Evolutionary conservation across 2,113 vertebrate genomes (phyloP).

Genomic region (Setophaga petechia): DNA sequence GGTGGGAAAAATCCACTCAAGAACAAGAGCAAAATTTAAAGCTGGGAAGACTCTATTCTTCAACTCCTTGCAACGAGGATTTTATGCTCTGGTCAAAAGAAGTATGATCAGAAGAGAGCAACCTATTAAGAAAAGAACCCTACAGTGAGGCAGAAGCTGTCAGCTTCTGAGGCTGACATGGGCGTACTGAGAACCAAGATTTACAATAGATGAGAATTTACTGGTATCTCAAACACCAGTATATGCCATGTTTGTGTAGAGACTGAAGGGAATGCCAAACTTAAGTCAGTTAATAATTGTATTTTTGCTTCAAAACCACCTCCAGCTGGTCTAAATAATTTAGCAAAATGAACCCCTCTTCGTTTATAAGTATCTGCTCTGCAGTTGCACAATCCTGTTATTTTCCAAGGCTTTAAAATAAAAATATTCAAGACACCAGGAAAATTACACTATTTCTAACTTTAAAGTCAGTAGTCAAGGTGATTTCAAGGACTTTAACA

Average conservation of each 20-base stretch:
- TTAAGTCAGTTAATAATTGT: not conserved
- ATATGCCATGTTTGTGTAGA: not conserved
- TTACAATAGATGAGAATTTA: not conserved
- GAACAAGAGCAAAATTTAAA: not conserved
- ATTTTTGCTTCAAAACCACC: not conserved
- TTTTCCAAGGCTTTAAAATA: not conserved
- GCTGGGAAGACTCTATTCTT: not conserved
- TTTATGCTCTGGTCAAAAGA: not conserved
- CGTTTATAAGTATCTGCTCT: not conserved
- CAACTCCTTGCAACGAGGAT: not conserved
- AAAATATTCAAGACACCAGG: not conserved
- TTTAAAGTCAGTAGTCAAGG: not conserved
- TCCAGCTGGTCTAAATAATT: not conserved
- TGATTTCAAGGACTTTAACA: not conserved
- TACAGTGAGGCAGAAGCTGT: not conserved
- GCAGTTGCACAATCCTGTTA: not conserved
- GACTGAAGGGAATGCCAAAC: not conserved
- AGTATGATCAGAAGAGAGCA: not conserved
- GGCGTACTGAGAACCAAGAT: not conserved
- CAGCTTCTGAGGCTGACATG: not conserved
- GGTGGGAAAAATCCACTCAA: not conserved
- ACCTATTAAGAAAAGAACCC: not conserved
- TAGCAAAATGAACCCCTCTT: not conserved
- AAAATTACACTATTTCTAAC: not conserved
- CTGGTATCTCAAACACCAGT: not conserved